Percentiles rank a stretch among this genome's conserved stretches.
phyloP scores from a whole-genome alignment of 2,113 vertebrate genomes.

The Corythornis madagascariensis region DNA sequence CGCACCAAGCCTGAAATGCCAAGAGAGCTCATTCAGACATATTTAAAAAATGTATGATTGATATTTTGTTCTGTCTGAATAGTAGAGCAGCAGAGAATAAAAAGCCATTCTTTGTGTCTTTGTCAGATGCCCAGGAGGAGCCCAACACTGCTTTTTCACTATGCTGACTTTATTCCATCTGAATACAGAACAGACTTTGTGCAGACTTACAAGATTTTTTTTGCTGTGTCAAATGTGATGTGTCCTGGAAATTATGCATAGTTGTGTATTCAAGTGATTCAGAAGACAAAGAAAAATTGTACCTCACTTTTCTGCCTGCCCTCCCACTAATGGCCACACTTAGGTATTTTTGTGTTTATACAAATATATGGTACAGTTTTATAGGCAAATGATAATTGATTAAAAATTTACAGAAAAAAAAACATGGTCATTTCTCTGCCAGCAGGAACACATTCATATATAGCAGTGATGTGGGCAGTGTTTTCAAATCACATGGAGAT shows the following conservation, averaged over 20 bases:
- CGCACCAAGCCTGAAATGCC: neutral
- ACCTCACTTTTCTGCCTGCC: neutral
- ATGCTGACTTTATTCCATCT: constrained; percentile 7
- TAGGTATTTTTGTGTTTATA: neutral
- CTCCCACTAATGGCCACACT: neutral
- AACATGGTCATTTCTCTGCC: neutral
- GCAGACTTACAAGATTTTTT: neutral
- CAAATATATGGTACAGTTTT: neutral
- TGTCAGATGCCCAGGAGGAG: neutral
- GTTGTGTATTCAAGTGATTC: neutral
- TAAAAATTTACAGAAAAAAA: neutral
- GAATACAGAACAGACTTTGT: neutral
- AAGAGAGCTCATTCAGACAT: constrained; percentile 6
- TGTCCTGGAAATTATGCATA: neutral
- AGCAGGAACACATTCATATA: neutral
- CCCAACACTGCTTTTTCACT: neutral
- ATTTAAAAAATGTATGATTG: neutral
- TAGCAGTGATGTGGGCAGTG: neutral
- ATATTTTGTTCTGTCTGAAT: constrained; percentile 18
- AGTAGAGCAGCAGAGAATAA: neutral
- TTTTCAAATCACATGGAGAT: neutral
- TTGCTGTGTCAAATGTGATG: neutral
- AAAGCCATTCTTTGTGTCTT: constrained; percentile 5
- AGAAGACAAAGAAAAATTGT: neutral
- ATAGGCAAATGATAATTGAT: neutral